phyloP scores from a whole-genome alignment of 1,140 invertebrate species.

The Drosophila tristis region DNA sequence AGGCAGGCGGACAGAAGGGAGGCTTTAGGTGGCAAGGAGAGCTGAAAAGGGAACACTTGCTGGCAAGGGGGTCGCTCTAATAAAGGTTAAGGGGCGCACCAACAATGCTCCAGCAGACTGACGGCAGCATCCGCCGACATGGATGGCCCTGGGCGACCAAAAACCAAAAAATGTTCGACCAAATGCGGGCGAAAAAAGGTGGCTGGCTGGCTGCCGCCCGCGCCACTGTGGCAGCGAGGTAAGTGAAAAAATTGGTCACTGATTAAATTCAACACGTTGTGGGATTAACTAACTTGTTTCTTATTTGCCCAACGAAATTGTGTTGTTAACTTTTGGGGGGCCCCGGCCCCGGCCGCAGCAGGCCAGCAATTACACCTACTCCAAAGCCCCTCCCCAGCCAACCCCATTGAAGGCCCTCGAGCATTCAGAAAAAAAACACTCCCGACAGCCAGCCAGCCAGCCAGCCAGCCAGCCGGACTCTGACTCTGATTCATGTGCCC shows the following conservation, averaged over 20 bases:
- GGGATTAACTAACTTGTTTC: slow-evolving; percentile 83
- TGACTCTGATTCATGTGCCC: too few species aligned
- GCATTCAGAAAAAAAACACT: slow-evolving; percentile 64
- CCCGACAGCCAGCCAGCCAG: slow-evolving; percentile 1
- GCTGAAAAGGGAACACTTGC: too few species aligned
- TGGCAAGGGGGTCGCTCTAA: neutral
- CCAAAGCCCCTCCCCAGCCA: neutral
- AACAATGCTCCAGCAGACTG: too few species aligned
- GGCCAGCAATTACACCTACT: slow-evolving; percentile 64
- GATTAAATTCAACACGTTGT: slow-evolving; percentile 82
- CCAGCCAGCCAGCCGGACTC: too few species aligned
- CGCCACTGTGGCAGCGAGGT: slow-evolving; percentile 9
- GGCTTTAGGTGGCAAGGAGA: too few species aligned
- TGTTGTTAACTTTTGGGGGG: slow-evolving; percentile 70
- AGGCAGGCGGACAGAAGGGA: neutral
- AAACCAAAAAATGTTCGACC: too few species aligned
- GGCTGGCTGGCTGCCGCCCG: too few species aligned
- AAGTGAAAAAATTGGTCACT: slow-evolving; percentile 81
- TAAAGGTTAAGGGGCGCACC: neutral
- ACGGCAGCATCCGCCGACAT: too few species aligned
- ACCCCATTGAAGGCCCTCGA: slow-evolving; percentile 47
- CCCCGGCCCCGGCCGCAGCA: slow-evolving; percentile 34
- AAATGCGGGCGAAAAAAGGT: neutral
- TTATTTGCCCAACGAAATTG: slow-evolving; percentile 76
- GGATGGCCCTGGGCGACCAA: too few species aligned